A percentile compares a stretch with the other conserved stretches of the same genome.
Evolutionary conservation across 2,888 invertebrate species (phyloP).

Genomic region (Phyllotreta cruciferae): DNA sequence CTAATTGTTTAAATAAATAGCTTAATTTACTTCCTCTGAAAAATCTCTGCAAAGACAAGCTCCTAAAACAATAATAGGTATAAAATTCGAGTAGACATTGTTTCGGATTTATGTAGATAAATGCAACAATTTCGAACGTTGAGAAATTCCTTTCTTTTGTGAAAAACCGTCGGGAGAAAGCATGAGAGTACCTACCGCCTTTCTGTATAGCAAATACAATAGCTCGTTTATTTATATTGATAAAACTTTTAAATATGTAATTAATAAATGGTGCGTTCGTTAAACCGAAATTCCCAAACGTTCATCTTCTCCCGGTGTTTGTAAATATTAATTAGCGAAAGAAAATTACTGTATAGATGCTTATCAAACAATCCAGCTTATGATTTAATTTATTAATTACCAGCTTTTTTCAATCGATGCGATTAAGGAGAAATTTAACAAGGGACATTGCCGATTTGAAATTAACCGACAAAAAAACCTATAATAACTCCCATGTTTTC

Average conservation of each 20-base stretch:
- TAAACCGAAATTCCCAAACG: neutral
- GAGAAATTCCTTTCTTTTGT: conserved; percentile 16
- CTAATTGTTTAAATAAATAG: neutral
- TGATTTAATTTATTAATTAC: no score
- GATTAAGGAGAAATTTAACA: no score
- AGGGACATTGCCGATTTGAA: neutral
- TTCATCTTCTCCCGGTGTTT: no score
- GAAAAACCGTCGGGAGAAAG: conserved; percentile 11
- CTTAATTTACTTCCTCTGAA: conserved; percentile 2
- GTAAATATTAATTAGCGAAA: no score
- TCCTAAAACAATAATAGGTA: conserved; percentile 9
- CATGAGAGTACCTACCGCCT: conserved; percentile 13
- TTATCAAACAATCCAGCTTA: no score
- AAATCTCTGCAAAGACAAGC: neutral
- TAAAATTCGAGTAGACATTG: conserved; percentile 2
- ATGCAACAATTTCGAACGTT: conserved; percentile 16
- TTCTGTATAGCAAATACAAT: neutral
- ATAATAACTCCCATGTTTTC: conserved; percentile 19
- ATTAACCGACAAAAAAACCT: conserved; percentile 1
- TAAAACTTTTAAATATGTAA: conserved; percentile 5
- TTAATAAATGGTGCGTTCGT: neutral
- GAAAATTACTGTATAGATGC: no score
- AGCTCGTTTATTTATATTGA: conserved; percentile 5
- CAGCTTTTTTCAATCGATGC: no score
- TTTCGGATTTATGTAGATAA: conserved; percentile 5